These are phyloP conservation scores for Xylophagus ater DNA, from an alignment of 2,888 invertebrate genomes.

Conservation along the genomic window DNA sequence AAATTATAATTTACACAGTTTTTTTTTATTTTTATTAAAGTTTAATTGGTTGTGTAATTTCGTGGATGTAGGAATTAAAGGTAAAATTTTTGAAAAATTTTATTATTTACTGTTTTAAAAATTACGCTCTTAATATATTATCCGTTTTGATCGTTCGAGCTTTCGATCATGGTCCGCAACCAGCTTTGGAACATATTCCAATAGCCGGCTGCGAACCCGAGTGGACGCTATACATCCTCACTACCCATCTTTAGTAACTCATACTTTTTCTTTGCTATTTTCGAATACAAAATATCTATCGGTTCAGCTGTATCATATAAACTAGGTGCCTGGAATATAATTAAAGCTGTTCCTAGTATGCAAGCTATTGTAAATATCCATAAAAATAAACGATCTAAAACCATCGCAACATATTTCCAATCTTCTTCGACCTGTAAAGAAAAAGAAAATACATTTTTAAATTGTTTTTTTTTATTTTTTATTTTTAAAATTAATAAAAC, in stretches of 20 bases:
- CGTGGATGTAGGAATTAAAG: too few relatives aligned
- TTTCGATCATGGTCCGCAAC: slow-evolving; percentile 55
- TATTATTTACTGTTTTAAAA: too few relatives aligned
- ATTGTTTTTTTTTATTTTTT: neutral
- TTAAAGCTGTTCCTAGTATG: slow-evolving; percentile 76
- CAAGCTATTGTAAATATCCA: slow-evolving; percentile 93
- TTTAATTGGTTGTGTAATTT: too few relatives aligned
- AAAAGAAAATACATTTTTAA: slow-evolving; percentile 11
- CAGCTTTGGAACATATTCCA: slow-evolving; percentile 58
- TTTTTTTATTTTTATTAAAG: too few relatives aligned
- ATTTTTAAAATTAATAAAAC: too few relatives aligned
- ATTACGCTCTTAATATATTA: too few relatives aligned
- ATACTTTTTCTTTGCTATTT: slow-evolving; percentile 83
- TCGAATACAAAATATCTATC: slow-evolving; percentile 81
- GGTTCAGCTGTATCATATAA: slow-evolving; percentile 84
- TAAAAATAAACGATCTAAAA: slow-evolving; percentile 89
- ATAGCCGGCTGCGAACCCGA: slow-evolving; percentile 47
- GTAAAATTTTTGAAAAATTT: too few relatives aligned
- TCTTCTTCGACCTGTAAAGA: slow-evolving; percentile 78
- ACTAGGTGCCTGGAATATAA: slow-evolving; percentile 82
- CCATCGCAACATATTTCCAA: slow-evolving; percentile 96
- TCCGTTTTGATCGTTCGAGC: slow-evolving; percentile 44
- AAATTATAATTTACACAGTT: too few relatives aligned
- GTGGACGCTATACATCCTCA: slow-evolving; percentile 40
- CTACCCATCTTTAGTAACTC: slow-evolving; percentile 80